Percentiles rank a stretch among this genome's conserved stretches.
phyloP scores from a whole-genome alignment of 2,797 vertebrate genomes.

The Schizopygopsis malacanthus region DNA sequence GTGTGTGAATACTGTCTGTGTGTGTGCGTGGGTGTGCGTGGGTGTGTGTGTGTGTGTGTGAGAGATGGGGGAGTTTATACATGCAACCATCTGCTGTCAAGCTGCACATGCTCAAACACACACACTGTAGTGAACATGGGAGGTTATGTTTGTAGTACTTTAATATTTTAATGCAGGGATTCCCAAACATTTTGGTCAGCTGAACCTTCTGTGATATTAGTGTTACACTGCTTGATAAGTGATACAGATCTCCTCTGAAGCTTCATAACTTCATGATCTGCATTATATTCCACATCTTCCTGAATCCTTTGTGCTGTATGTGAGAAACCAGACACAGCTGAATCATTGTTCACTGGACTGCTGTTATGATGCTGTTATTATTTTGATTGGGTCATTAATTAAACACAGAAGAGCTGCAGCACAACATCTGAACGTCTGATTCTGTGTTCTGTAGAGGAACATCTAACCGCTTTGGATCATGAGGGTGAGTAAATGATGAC shows the following conservation, averaged over 20 bases:
- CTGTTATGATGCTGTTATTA: neutral
- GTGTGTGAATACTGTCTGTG: slow-evolving; percentile 4
- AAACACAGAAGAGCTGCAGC: neutral
- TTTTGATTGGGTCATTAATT: neutral
- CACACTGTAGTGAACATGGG: slow-evolving; percentile 29
- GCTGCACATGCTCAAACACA: neutral
- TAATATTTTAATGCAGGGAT: neutral
- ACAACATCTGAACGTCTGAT: neutral
- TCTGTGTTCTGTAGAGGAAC: neutral
- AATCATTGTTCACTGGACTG: neutral
- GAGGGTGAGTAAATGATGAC: neutral
- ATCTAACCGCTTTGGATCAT: neutral
- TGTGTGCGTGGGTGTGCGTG: too few relatives aligned
- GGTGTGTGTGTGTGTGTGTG: slow-evolving; percentile 37
- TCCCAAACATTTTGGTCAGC: neutral
- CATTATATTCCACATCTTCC: neutral
- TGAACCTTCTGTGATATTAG: neutral
- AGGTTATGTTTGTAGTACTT: neutral
- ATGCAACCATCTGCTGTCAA: slow-evolving; percentile 44
- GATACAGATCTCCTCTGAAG: neutral
- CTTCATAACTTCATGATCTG: neutral
- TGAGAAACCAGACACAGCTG: neutral
- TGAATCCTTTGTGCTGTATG: neutral
- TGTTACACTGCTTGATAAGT: neutral
- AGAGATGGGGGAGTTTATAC: slow-evolving; percentile 7